These are phyloP conservation scores for Hydrophis major DNA, from an alignment of 2,797 vertebrate species.

Conservation along the genomic window DNA sequence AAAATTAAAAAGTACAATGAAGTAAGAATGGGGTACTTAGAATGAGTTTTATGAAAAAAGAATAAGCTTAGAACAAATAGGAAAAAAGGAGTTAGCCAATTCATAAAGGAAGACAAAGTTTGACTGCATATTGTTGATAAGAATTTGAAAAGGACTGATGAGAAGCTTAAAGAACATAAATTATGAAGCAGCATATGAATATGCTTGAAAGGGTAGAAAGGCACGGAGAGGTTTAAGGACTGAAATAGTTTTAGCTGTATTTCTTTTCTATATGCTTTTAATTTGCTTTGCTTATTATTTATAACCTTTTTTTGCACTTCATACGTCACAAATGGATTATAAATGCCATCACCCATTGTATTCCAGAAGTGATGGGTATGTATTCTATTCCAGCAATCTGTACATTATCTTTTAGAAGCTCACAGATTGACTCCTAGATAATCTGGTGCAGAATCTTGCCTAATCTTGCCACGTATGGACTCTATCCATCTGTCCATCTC, in stretches of 20 bases:
- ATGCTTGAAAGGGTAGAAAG: not conserved
- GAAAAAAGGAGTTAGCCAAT: not conserved
- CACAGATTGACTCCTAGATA: not conserved
- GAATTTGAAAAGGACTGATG: not conserved
- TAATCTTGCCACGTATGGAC: not conserved
- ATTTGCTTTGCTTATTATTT: not conserved
- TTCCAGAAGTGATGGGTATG: not conserved
- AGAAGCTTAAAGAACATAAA: not conserved
- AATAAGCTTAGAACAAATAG: not conserved
- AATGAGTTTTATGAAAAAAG: not conserved
- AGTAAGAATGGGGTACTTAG: not conserved
- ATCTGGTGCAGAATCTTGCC: not conserved
- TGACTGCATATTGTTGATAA: not conserved
- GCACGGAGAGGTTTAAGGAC: not conserved
- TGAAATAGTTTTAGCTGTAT: not conserved
- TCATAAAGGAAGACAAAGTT: not conserved
- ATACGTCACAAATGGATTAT: not conserved
- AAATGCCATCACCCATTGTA: not conserved
- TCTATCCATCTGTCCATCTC: not conserved
- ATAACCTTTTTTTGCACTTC: not conserved
- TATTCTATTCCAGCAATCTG: not conserved
- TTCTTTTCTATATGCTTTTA: not conserved
- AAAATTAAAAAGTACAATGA: not conserved
- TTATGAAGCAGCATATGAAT: not conserved
- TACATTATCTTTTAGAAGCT: not conserved